Evolutionary conservation across 2,113 vertebrate genomes (phyloP).

Genomic region (Lanius ludovicianus): DNA sequence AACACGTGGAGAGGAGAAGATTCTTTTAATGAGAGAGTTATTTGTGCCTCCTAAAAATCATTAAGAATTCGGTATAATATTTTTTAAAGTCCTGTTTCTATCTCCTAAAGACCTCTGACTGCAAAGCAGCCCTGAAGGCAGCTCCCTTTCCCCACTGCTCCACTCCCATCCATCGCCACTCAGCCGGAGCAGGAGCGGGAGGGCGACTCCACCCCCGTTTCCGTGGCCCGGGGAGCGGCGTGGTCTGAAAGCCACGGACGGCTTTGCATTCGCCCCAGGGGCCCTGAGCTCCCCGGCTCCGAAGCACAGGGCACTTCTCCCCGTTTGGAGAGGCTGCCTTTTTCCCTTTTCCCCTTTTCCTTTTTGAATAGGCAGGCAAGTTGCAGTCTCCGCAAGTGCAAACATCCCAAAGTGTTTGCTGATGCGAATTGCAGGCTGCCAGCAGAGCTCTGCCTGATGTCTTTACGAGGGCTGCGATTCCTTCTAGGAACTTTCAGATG

Average conservation of each 20-base stretch:
- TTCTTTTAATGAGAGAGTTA: not conserved
- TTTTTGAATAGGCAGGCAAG: not conserved
- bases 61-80: not conserved
- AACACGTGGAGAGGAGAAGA: not conserved
- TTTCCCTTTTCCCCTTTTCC: not conserved
- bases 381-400: not conserved
- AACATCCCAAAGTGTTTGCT: not conserved
- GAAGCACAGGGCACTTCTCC: accelerated
- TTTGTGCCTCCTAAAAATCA: not conserved
- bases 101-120: not conserved
- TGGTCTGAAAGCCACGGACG: accelerated
- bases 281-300: not conserved
- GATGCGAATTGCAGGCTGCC: not conserved
- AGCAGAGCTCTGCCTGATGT: not conserved
- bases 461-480: not conserved
- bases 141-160: not conserved
- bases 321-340: not conserved
- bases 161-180: accelerated
- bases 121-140: not conserved
- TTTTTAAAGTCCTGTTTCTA: not conserved
- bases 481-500: conserved; percentile 39
- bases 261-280: accelerated
- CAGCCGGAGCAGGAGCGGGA: not conserved
- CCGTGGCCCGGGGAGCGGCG: not conserved
- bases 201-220: accelerated